Base-by-base conservation (phyloP, 2,797 vertebrate genomes). In the Melopsittacus undulatus region DNA sequence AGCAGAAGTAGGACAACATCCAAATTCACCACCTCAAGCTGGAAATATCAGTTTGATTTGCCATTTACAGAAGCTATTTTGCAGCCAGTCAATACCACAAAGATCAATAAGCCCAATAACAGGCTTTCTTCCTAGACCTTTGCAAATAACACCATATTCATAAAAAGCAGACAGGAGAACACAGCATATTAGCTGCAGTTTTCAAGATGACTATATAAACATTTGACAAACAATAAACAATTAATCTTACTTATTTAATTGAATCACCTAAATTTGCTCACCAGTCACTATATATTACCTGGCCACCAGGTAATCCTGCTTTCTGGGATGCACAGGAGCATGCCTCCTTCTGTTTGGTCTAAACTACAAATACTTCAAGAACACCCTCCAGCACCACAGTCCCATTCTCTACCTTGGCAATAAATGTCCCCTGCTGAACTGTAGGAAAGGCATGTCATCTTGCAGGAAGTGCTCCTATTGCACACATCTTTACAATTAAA, bases 351-450 rank as follows among this genome's bases (percentile, higher is more conserved):
- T 80, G 70, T 87, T 90, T 49, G 72, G 83, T 63, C 75, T 93
- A 84, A 86, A 13, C 45, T 95, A 96, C 57, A 69, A 52, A 34
- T 6, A 17, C 34, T 64, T 13, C 19, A 68, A 64, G 82, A 97
- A 96, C 40, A 84, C 89, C 78, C 96, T 98, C 89, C 96, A 97
- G 95, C 96, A 98, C 94, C 97, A 97, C 93, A 95, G 91, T 43
- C 96, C 97, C 97, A 97, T 98, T 93, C 90, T 90, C 32, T 72
- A 95, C 68, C 64, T 27, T 75, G 84, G 79, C 81, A 85, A 29
- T 16, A 67, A 70, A 34, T 8, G 27, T 76, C 49, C 68, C 34
- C 66, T 74, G 66, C 23, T 63, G 56, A 48, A 20, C n/a, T 5
- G 24, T 21, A 86, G 54, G 61, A 89, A 79, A 79, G 42, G 38